Evolutionary conservation across 2,888 invertebrate species (phyloP).

Genomic region (Hesperia comma): DNA sequence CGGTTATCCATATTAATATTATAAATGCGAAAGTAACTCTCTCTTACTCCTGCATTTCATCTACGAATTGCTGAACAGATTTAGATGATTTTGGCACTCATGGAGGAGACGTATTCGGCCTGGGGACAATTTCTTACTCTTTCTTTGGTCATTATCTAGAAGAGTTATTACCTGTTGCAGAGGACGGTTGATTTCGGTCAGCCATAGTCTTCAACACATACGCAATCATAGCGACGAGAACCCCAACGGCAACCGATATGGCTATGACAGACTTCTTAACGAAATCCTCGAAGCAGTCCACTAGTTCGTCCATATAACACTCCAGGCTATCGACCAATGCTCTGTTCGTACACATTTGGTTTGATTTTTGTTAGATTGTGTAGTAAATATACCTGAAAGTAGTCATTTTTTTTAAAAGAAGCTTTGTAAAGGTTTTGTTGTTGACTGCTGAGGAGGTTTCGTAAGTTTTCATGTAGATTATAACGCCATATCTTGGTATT

Average conservation of each 20-base stretch:
- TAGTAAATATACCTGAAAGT: conserved; percentile 73
- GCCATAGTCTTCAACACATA: conserved; percentile 53
- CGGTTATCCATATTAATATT: too few relatives aligned
- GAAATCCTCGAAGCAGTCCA: conserved; percentile 62
- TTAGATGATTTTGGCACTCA: too few relatives aligned
- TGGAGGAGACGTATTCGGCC: background rate
- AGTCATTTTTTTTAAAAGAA: conserved; percentile 13
- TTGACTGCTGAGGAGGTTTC: too few relatives aligned
- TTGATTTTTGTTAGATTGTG: conserved; percentile 56
- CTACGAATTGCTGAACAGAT: too few relatives aligned
- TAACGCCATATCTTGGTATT: too few relatives aligned
- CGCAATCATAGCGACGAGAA: conserved; percentile 53
- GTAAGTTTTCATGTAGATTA: too few relatives aligned
- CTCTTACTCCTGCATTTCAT: too few relatives aligned
- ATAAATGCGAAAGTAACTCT: too few relatives aligned
- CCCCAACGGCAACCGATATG: conserved; percentile 55
- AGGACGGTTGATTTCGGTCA: conserved; percentile 35
- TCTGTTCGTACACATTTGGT: conserved; percentile 57
- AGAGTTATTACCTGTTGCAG: conserved; percentile 37
- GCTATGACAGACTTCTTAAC: conserved; percentile 60
- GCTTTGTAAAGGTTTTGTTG: too few relatives aligned
- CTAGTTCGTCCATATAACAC: conserved; percentile 61
- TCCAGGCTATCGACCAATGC: conserved; percentile 51
- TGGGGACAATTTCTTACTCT: background rate
- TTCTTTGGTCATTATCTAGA: too few relatives aligned